Percentiles rank a stretch among this genome's conserved stretches.
Evolutionary conservation across 30 jellyfish, hydroid and myxozoan genomes (phyloP).

Genomic region (Aurelia coerulea): DNA sequence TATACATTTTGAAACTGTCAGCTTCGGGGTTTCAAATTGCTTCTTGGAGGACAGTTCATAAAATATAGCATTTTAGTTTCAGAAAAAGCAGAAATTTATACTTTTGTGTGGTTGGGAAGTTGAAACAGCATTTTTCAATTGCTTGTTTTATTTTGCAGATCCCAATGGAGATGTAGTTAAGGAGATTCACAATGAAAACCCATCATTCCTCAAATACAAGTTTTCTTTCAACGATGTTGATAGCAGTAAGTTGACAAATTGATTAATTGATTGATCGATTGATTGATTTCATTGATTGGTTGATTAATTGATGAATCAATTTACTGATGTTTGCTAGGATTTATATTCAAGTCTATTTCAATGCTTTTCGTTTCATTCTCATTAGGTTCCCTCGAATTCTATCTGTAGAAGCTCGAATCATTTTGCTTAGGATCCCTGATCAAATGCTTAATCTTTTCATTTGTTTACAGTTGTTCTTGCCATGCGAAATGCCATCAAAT

Average conservation of each 20-base stretch:
- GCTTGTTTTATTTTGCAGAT: conserved; percentile 40
- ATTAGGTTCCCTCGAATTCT: background rate
- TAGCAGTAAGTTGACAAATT: conserved; percentile 53
- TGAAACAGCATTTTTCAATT: background rate
- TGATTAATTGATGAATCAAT: no score
- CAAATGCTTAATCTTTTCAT: no score
- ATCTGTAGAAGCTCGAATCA: no score
- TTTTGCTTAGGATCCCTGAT: no score
- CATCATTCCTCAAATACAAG: conserved; percentile 79
- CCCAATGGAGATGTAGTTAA: conserved; percentile 84
- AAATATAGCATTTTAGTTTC: no score
- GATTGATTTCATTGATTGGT: no score
- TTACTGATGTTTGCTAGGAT: background rate
- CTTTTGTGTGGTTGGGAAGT: no score
- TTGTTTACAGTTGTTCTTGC: conserved; percentile 26
- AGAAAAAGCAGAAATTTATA: no score
- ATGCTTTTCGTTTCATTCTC: background rate
- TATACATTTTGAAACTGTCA: no score
- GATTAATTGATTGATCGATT: background rate
- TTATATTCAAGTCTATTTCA: background rate
- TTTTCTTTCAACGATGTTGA: conserved; percentile 83
- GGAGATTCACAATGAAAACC: conserved; percentile 92
- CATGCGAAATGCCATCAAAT: conserved; percentile 54
- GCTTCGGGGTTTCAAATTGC: no score
- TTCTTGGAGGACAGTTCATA: no score